Evolutionary conservation across 2,888 invertebrate genomes (phyloP).

Genomic region (Ennomos erosarius): DNA sequence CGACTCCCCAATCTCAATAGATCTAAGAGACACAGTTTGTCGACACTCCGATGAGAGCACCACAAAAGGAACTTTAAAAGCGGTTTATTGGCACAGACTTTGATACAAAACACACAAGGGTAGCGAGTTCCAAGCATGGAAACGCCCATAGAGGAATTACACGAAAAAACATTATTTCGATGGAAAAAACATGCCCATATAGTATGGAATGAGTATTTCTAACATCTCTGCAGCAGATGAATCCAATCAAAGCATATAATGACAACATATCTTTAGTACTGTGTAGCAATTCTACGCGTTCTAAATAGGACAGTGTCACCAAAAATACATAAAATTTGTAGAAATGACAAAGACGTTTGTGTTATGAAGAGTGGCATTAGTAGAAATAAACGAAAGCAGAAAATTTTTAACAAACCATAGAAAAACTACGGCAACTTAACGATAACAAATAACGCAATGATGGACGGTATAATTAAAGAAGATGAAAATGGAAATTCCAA

Average conservation of each 20-base stretch:
- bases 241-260: slow-evolving; percentile 44
- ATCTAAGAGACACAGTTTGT: slow-evolving; percentile 44
- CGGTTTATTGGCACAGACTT: slow-evolving; percentile 44
- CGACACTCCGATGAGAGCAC: slow-evolving; percentile 41
- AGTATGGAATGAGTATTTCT: slow-evolving; percentile 19
- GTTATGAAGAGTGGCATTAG: slow-evolving; percentile 18
- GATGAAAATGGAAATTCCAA: too few relatives aligned
- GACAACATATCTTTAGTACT: slow-evolving; percentile 41
- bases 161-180: too few relatives aligned
- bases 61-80: slow-evolving; percentile 39
- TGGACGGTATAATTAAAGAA: too few relatives aligned
- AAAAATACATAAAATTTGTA: slow-evolving; percentile 32
- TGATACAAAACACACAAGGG: slow-evolving; percentile 38
- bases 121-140: slow-evolving; percentile 24
- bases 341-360: slow-evolving; percentile 29
- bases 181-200: too few relatives aligned
- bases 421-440: too few relatives aligned
- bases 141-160: too few relatives aligned
- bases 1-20: slow-evolving; percentile 28
- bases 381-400: not conserved
- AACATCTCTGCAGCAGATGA: too few relatives aligned
- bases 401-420: too few relatives aligned
- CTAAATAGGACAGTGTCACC: slow-evolving; percentile 31
- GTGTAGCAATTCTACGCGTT: slow-evolving; percentile 39
- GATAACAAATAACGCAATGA: too few relatives aligned